These are phyloP conservation scores for Apotomis betuletana DNA, from an alignment of 2,888 invertebrate genomes.

Conservation along the genomic window DNA sequence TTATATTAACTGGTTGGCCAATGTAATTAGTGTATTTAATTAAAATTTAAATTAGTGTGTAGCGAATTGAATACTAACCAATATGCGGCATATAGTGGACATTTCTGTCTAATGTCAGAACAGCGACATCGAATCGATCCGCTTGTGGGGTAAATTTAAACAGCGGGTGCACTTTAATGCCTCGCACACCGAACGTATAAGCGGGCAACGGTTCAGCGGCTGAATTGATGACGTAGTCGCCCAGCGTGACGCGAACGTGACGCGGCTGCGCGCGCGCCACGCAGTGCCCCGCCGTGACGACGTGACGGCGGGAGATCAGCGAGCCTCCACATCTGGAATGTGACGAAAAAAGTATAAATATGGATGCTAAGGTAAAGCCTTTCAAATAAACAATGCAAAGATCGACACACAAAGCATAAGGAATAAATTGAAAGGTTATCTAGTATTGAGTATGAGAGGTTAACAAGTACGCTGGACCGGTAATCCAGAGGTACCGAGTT, in stretches of 20 bases:
- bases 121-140: conserved; percentile 95
- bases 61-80: conserved; percentile 65
- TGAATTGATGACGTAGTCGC: conserved; percentile 97
- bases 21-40: too few species aligned
- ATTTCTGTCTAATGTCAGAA: conserved; percentile 92
- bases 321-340: conserved; percentile 93
- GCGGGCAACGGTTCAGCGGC: conserved; percentile 95
- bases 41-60: too few species aligned
- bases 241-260: conserved; percentile 95
- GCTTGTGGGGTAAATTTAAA: conserved; percentile 94
- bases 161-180: conserved; percentile 94
- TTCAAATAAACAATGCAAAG: too few species aligned
- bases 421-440: too few species aligned
- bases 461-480: too few species aligned
- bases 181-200: conserved; percentile 95
- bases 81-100: conserved; percentile 97
- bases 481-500: too few species aligned
- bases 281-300: conserved; percentile 97
- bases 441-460: too few species aligned
- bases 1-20: not conserved
- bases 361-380: too few species aligned
- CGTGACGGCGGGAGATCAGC: conserved; percentile 94
- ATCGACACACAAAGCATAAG: too few species aligned
- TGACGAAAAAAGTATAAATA: not conserved
- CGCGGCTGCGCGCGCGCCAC: conserved; percentile 95